Evolutionary conservation across 1,140 invertebrate genomes (phyloP).

Genomic region (Pseudachorutes palmiensis): DNA sequence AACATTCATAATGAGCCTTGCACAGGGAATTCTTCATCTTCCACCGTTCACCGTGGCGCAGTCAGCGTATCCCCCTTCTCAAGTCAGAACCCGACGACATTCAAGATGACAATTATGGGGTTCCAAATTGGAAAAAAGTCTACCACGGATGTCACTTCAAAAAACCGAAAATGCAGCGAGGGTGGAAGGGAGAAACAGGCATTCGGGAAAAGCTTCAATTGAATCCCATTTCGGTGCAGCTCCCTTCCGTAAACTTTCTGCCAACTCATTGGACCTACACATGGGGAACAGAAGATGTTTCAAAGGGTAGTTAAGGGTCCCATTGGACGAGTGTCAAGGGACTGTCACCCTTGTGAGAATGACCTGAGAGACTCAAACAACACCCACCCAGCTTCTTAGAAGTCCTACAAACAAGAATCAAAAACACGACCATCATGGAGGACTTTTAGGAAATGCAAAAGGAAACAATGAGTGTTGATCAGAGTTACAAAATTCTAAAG

Average conservation of each 20-base stretch:
- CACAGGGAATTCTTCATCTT: too few species aligned
- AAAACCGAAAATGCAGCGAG: slow-evolving; percentile 7
- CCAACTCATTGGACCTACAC: slow-evolving; percentile 3
- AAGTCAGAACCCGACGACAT: too few species aligned
- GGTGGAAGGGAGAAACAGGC: slow-evolving; percentile 1
- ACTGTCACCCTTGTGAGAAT: not conserved
- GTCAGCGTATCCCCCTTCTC: too few species aligned
- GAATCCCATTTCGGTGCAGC: not conserved
- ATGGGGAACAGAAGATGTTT: slow-evolving; percentile 11
- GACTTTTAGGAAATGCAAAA: not conserved
- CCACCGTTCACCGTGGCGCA: too few species aligned
- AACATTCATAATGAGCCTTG: not conserved
- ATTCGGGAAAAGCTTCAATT: slow-evolving; percentile 8
- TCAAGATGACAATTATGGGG: slow-evolving; percentile 8
- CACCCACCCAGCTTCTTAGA: not conserved
- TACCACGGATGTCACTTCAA: not conserved
- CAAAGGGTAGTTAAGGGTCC: not conserved
- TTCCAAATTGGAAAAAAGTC: not conserved
- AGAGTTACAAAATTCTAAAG: not conserved
- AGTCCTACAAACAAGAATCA: not conserved
- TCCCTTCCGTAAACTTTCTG: not conserved
- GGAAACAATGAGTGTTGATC: not conserved
- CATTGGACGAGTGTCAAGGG: not conserved
- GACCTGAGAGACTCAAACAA: not conserved
- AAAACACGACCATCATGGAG: not conserved